Percentiles rank a stretch among this genome's conserved stretches.
phyloP scores from a whole-genome alignment of 2,888 invertebrate genomes.

The Aplocera efformata region DNA sequence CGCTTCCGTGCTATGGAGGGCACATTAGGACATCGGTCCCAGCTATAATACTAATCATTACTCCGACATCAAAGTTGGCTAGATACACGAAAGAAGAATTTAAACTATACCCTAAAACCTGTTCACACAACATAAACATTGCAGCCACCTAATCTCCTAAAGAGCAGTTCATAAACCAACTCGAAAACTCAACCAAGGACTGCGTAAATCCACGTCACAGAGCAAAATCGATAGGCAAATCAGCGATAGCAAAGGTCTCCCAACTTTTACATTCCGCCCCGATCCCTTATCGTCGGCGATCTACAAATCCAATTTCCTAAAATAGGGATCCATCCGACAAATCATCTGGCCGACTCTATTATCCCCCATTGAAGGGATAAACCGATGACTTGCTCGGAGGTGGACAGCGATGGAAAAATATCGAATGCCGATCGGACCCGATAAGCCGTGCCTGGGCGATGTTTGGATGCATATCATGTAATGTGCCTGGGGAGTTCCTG shows the following conservation, averaged over 20 bases:
- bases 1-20: too few species aligned
- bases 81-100: too few species aligned
- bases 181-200: conserved; percentile 29
- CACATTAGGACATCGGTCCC: too few species aligned
- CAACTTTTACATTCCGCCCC: conserved; percentile 62
- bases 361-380: conserved; percentile 42
- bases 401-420: conserved; percentile 32
- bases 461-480: conserved; percentile 8
- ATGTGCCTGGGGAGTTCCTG: conserved; percentile 8
- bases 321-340: conserved; percentile 81
- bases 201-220: conserved; percentile 53
- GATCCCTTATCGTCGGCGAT: conserved; percentile 68
- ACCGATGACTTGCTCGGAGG: conserved; percentile 44
- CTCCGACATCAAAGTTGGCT: too few species aligned
- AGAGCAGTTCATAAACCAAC: conserved; percentile 13
- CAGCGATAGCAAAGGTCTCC: conserved; percentile 68
- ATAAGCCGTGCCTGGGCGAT: conserved; percentile 21
- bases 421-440: conserved; percentile 19
- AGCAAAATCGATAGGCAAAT: conserved; percentile 74
- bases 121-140: conserved; percentile 6
- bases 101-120: too few species aligned
- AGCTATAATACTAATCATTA: too few species aligned
- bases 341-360: conserved; percentile 62
- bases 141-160: conserved; percentile 1
- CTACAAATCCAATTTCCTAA: conserved; percentile 82